These are phyloP conservation scores for Gobio gobio DNA, from an alignment of 2,113 vertebrate species.

Conservation along the genomic window DNA sequence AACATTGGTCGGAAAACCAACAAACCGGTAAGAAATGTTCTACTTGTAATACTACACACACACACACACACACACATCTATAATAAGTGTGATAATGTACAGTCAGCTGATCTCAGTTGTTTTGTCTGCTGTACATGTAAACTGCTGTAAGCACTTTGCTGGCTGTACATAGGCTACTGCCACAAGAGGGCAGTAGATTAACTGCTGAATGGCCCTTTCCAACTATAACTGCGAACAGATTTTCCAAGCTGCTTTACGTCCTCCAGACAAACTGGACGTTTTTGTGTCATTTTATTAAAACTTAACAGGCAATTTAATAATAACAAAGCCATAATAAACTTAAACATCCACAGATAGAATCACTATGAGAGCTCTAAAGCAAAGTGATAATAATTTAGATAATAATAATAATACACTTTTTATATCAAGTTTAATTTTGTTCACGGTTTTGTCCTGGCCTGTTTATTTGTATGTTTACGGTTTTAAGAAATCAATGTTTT, in stretches of 20 bases:
- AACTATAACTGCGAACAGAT: background rate
- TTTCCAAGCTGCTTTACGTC: background rate
- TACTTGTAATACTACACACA: no score
- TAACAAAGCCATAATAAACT: background rate
- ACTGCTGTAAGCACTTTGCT: background rate
- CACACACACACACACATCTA: no score
- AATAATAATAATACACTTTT: no score
- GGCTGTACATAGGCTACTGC: background rate
- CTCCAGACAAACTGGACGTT: background rate
- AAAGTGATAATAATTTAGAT: no score
- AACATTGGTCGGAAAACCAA: no score
- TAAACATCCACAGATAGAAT: background rate
- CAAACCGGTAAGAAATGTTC: no score
- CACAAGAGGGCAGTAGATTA: constrained; percentile 30
- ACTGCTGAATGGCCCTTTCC: background rate
- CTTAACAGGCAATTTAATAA: background rate
- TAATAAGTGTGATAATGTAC: no score
- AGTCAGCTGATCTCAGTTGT: no score
- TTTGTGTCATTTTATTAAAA: background rate
- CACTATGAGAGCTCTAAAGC: background rate
- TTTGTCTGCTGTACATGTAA: no score
- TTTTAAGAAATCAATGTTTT: background rate
- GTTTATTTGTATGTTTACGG: background rate
- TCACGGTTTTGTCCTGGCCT: background rate
- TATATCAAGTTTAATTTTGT: background rate